Conservation (phyloP, 2,797 vertebrate species). For the Myiotriccus ornatus region DNA sequence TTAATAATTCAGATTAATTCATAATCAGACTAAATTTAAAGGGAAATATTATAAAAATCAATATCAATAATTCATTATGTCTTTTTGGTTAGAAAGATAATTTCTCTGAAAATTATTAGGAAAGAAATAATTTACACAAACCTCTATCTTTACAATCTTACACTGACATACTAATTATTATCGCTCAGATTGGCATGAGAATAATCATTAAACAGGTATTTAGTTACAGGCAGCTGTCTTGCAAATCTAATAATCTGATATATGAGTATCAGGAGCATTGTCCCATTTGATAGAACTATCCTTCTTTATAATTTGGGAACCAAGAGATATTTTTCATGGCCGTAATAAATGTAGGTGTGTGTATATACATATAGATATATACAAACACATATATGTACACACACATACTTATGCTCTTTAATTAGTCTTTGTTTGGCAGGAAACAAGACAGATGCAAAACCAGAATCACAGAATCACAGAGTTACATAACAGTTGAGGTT, state of each 20-base stretch:
- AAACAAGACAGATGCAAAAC: background rate
- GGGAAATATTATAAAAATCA: constrained; percentile 30
- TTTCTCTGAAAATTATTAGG: constrained; percentile 27
- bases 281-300: background rate
- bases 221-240: constrained; percentile 18
- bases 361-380: fast-evolving
- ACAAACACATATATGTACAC: background rate
- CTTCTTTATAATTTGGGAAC: background rate
- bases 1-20: constrained; percentile 63
- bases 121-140: constrained; percentile 44
- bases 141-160: background rate
- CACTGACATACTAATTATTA: background rate
- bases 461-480: background rate
- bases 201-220: constrained; percentile 3
- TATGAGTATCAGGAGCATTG: background rate
- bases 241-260: constrained; percentile 8
- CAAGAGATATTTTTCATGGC: background rate
- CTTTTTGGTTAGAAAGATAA: constrained; percentile 26
- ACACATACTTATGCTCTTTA: background rate
- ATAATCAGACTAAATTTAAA: constrained; percentile 45
- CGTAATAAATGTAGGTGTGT: background rate
- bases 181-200: background rate
- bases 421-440: background rate
- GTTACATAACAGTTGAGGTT: background rate
- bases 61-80: constrained; percentile 35